phyloP scores from a whole-genome alignment of 2,888 invertebrate species.

The Nephrocerus scutellatus region DNA sequence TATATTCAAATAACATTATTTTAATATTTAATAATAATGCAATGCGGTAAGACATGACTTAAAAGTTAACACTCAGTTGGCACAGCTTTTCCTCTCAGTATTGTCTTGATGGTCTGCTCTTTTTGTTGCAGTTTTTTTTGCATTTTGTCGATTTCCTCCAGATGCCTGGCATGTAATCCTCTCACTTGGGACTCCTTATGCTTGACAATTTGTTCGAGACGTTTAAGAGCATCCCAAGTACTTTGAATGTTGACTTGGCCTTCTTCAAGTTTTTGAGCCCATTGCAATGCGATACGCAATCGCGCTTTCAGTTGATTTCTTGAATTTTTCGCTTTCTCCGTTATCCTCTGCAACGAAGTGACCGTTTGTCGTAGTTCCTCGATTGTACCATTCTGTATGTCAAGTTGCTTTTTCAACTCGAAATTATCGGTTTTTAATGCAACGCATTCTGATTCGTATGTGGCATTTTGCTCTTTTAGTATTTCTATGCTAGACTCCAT shows the following conservation, averaged over 20 bases:
- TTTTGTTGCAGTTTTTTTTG: constrained; percentile 41
- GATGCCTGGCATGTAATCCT: constrained; percentile 38
- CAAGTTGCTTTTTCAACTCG: constrained; percentile 28
- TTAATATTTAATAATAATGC: too few relatives aligned
- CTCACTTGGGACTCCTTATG: constrained; percentile 46
- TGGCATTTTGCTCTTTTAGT: constrained; percentile 18
- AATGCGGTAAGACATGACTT: too few relatives aligned
- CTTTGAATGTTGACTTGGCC: constrained; percentile 37
- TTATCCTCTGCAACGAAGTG: constrained; percentile 29
- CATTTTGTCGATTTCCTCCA: constrained; percentile 41
- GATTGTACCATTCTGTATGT: constrained; percentile 22
- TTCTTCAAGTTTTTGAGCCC: constrained; percentile 43
- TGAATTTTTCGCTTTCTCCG: constrained; percentile 39
- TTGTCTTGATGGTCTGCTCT: constrained; percentile 43
- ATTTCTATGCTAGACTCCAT: constrained; percentile 42
- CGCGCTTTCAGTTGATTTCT: constrained; percentile 41
- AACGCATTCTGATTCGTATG: constrained; percentile 15
- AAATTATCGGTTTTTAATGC: constrained; percentile 23
- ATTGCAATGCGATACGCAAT: constrained; percentile 41
- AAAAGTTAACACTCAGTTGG: too few relatives aligned
- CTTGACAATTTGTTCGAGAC: constrained; percentile 41
- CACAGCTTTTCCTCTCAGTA: constrained; percentile 34
- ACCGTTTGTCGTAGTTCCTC: constrained; percentile 29
- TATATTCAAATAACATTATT: too few relatives aligned
- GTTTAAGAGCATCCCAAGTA: constrained; percentile 42